phyloP scores from a whole-genome alignment of 2,797 vertebrate species.

The Cheracebus regulus region DNA sequence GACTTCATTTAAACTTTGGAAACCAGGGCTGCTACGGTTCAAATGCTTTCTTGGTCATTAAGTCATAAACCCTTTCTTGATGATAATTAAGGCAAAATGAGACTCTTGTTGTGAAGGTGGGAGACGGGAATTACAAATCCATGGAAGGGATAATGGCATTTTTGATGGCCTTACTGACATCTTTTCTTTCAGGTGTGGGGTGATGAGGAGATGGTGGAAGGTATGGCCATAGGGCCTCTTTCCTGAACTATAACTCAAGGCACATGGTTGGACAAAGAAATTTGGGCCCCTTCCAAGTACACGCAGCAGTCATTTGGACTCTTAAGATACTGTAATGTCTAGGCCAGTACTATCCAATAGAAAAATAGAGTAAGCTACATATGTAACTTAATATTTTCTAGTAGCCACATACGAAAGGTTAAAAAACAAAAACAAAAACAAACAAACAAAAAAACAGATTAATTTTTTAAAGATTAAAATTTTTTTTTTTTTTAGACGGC shows the following conservation, averaged over 20 bases:
- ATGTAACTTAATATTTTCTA: not conserved
- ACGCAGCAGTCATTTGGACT: not conserved
- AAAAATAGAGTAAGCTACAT: not conserved
- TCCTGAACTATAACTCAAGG: not conserved
- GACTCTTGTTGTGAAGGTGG: not conserved
- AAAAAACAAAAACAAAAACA: not conserved
- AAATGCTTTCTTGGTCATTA: not conserved
- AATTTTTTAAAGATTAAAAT: not conserved
- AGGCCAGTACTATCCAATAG: not conserved
- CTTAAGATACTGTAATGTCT: not conserved
- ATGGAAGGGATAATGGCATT: not conserved
- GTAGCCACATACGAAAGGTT: not conserved
- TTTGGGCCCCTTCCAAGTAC: not conserved
- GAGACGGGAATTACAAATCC: not conserved
- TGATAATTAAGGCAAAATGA: not conserved
- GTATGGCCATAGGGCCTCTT: not conserved
- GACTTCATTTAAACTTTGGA: constrained; percentile 40
- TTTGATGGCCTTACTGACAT: not conserved
- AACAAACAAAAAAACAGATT: not conserved
- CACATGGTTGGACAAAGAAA: not conserved
- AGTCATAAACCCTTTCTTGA: not conserved
- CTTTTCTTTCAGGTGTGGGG: not conserved
- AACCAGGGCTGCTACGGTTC: not conserved
- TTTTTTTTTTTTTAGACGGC: not conserved
- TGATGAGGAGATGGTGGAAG: not conserved